These are phyloP conservation scores for Anoncus sp. DNA, from an alignment of 2,888 invertebrate genomes.

Conservation along the genomic window DNA sequence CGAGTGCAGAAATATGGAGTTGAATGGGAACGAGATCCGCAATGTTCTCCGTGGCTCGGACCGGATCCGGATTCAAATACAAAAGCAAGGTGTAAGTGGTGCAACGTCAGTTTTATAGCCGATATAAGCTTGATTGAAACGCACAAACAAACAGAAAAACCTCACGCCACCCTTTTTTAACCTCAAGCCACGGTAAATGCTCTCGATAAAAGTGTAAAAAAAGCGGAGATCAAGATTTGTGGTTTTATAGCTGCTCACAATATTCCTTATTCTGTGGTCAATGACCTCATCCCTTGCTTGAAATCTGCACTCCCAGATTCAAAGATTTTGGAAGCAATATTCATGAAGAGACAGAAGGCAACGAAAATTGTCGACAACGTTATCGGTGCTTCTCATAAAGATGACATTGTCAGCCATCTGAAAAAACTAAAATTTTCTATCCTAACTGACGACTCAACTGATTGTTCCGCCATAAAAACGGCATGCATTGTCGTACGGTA, in stretches of 20 bases:
- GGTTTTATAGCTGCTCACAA: constrained; percentile 22
- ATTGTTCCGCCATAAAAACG: constrained; percentile 64
- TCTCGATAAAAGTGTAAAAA: constrained; percentile 9
- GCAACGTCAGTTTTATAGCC: constrained; percentile 10
- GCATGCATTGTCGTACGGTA: constrained; percentile 67
- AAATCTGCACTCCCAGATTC: constrained; percentile 15
- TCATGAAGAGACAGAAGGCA: constrained; percentile 17
- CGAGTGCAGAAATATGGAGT: constrained; percentile 15
- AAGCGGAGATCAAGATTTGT: constrained; percentile 17
- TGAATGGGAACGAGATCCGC: constrained; percentile 17
- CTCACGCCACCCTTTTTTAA: constrained; percentile 6
- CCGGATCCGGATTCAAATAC: constrained; percentile 15
- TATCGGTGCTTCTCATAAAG: constrained; percentile 66
- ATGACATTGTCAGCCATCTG: constrained; percentile 64
- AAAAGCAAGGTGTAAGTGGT: constrained; percentile 11
- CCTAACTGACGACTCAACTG: constrained; percentile 71
- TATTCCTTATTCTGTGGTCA: constrained; percentile 14
- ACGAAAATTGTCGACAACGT: constrained; percentile 15
- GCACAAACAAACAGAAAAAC: constrained; percentile 3
- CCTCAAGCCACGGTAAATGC: constrained; percentile 7
- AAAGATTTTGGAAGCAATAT: constrained; percentile 11
- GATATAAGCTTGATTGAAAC: constrained; percentile 12
- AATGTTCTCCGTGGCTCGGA: constrained; percentile 19
- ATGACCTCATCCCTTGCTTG: constrained; percentile 14
- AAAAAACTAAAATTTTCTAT: constrained; percentile 68